Evolutionary conservation across 2,888 invertebrate species (phyloP).

Genomic region (Sarcophaga caerulescens): DNA sequence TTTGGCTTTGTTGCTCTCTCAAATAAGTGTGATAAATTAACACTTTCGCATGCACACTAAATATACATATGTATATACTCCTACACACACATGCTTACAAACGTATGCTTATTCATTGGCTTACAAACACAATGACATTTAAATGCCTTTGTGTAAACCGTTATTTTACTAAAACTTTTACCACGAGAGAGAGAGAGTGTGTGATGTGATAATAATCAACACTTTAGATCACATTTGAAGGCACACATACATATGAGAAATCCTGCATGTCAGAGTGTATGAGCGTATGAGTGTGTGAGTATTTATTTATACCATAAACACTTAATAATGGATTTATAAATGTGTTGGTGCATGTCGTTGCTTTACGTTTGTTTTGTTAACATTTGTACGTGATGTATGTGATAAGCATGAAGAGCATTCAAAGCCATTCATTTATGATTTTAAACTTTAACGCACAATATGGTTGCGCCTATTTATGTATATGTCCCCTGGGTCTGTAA

Average conservation of each 20-base stretch:
- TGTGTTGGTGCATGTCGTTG: conserved; percentile 34
- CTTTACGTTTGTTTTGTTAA: conserved; percentile 44
- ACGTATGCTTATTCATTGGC: neutral
- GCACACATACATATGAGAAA: neutral
- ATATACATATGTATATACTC: neutral
- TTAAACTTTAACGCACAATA: neutral
- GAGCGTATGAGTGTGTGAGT: neutral
- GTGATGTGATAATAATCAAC: neutral
- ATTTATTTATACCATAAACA: conserved; percentile 37
- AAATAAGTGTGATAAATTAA: conserved; percentile 39
- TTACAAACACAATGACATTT: conserved; percentile 20
- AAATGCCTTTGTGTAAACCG: too few species aligned
- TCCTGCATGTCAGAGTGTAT: too few species aligned
- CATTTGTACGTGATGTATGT: conserved; percentile 59
- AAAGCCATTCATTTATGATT: neutral
- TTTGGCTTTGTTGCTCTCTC: neutral
- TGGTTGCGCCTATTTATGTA: neutral
- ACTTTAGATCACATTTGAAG: neutral
- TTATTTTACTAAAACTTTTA: too few species aligned
- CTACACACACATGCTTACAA: neutral
- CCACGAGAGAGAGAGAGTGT: too few species aligned
- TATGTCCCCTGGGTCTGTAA: neutral
- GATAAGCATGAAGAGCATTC: conserved; percentile 35
- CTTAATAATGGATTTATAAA: conserved; percentile 62
- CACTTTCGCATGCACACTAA: neutral